These are phyloP conservation scores for Columba guinea DNA, from an alignment of 2,797 vertebrate genomes.

Conservation along the genomic window DNA sequence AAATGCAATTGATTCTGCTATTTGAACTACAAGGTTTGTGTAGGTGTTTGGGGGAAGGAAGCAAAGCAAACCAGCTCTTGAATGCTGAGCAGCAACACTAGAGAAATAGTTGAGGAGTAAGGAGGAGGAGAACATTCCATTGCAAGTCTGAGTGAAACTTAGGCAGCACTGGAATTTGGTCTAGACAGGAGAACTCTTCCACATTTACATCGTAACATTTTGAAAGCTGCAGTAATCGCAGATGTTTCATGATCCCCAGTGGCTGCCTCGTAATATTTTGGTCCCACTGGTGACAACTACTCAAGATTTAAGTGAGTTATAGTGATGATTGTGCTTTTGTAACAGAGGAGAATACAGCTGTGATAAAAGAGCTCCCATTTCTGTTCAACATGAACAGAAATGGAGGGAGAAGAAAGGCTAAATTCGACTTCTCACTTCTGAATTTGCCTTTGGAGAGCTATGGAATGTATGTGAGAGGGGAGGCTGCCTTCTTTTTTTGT, in stretches of 20 bases:
- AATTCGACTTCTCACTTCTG: not conserved
- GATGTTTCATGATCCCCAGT: not conserved
- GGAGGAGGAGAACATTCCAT: not conserved
- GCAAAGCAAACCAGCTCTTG: not conserved
- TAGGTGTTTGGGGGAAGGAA: not conserved
- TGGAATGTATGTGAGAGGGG: not conserved
- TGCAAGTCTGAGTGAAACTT: not conserved
- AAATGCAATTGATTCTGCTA: conserved; percentile 25
- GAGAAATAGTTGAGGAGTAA: not conserved
- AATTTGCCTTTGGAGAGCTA: not conserved
- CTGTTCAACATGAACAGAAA: not conserved
- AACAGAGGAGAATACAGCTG: not conserved
- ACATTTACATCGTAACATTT: not conserved
- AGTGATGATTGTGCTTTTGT: not conserved
- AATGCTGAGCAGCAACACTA: not conserved
- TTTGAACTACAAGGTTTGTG: not conserved
- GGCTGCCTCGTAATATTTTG: not conserved
- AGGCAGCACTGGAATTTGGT: not conserved
- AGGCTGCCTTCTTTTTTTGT: not conserved
- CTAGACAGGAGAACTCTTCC: not conserved
- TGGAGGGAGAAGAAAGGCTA: not conserved
- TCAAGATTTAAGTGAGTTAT: not conserved
- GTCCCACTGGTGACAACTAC: not conserved
- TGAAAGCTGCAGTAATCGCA: not conserved
- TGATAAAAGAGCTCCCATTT: not conserved